Base-by-base conservation (phyloP, 1,140 invertebrate species). In the Trachelipus rathkii region DNA sequence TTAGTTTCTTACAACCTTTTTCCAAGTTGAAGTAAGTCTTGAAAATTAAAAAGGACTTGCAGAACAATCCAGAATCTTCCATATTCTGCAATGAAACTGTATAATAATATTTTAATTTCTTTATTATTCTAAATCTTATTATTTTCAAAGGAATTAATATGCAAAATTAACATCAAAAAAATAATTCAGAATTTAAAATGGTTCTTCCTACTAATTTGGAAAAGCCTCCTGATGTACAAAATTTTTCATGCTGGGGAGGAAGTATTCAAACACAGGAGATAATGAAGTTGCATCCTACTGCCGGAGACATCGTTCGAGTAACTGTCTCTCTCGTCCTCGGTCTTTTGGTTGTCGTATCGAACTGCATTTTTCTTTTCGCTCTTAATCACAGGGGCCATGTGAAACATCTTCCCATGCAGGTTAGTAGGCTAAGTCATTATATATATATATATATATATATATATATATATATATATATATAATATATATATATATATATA, bases 291-390 rank as follows among this genome's bases (percentile, higher is more conserved):
- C 50, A 60, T 19, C 50, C 50, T 15, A 19, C 50, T 60, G 50
- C 2, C 1, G 50, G 50, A 19, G 50, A 60, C 19, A 60, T 60
- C 19, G 50, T 60, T 19, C 2, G 50, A 19, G 50, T 60, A 19
- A 60, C 50, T 15, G 50, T 60, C 11, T 60, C 50, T 19, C 19
- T 60, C 11, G 8, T 60, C 11, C 8, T 60, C 50, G 50, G 50
- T 15, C 1, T 19, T 13, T 60, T 60, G 50, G 50, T 60, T 19
- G 50, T 60, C 8, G 19, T 60, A 60, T 60, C 50, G 11, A 60
- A 60, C 50, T 60, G 50, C 19, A 60, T 60, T 60, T 60, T 60
- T 60, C 50, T 60, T 60, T 60, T 60, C 8, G 50, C 50, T 60
- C 50, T 60, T 19, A 60, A 60, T 60, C 50, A 60, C 8, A 13